Evolutionary conservation across 2,888 invertebrate species (phyloP).

Genomic region (Callyntrura sp.): DNA sequence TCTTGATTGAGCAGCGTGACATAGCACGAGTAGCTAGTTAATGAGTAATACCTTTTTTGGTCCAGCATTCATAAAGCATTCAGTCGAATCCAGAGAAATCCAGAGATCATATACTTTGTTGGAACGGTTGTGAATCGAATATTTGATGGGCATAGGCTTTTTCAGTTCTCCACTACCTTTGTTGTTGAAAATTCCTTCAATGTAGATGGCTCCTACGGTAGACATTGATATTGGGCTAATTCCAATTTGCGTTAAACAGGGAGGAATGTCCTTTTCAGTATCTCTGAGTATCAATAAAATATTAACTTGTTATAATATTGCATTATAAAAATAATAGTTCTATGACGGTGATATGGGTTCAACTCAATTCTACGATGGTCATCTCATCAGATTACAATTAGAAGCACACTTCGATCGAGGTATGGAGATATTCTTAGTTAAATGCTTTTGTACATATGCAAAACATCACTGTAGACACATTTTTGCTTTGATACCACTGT

Average conservation of each 20-base stretch:
- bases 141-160: constrained; percentile 89
- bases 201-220: constrained; percentile 57
- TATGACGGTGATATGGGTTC: no score
- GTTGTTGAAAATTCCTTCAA: constrained; percentile 78
- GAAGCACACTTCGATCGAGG: no score
- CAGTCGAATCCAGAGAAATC: constrained; percentile 92
- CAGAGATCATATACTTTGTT: constrained; percentile 90
- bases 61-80: constrained; percentile 98
- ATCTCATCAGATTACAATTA: no score
- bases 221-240: constrained; percentile 65
- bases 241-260: constrained; percentile 62
- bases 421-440: no score
- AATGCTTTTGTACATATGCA: no score
- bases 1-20: neutral
- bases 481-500: no score
- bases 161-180: constrained; percentile 79
- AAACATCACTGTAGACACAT: no score
- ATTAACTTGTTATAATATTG: neutral
- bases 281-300: constrained; percentile 8
- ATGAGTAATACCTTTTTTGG: constrained; percentile 92
- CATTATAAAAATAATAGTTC: neutral
- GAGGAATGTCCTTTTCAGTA: constrained; percentile 40
- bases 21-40: neutral
- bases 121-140: constrained; percentile 91
- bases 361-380: no score